A percentile compares a stretch with the other conserved stretches of the same genome.
phyloP scores from a whole-genome alignment of 2,113 vertebrate genomes.

The Bagarius yarrelli region DNA sequence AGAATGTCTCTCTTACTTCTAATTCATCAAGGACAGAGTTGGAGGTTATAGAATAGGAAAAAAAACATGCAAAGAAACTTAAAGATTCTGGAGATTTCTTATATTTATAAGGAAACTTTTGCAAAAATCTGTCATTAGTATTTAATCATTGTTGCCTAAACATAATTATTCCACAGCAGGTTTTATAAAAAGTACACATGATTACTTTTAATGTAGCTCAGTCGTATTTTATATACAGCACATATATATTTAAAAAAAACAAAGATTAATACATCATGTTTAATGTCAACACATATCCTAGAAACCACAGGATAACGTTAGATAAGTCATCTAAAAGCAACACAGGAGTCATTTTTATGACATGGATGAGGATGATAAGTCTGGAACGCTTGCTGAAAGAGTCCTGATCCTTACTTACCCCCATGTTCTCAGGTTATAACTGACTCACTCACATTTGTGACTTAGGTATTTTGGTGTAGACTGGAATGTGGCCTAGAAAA shows the following conservation, averaged over 20 bases:
- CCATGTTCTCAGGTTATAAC: conserved; percentile 47
- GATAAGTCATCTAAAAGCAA: conserved; percentile 7
- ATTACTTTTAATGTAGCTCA: neutral
- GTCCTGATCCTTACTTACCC: conserved; percentile 26
- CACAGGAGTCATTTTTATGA: conserved; percentile 9
- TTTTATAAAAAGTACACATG: conserved; percentile 22
- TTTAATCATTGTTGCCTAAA: conserved; percentile 27
- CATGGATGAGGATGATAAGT: conserved; percentile 16
- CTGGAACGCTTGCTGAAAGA: conserved; percentile 43
- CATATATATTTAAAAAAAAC: no score
- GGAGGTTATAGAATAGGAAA: neutral
- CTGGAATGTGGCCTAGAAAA: conserved; percentile 30
- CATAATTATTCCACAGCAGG: conserved; percentile 29
- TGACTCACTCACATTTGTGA: conserved; percentile 46
- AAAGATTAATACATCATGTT: neutral
- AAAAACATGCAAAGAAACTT: conserved; percentile 31
- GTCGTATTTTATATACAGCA: neutral
- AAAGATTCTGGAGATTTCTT: conserved; percentile 27
- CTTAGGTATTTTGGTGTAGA: conserved; percentile 52
- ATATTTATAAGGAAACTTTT: conserved; percentile 37
- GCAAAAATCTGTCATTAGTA: conserved; percentile 17
- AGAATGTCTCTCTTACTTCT: conserved; percentile 45
- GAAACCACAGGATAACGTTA: neutral
- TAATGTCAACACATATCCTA: neutral
- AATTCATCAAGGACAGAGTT: conserved; percentile 41